Evolutionary conservation across 1,140 invertebrate species (phyloP).

Genomic region (Galendromus occidentalis): DNA sequence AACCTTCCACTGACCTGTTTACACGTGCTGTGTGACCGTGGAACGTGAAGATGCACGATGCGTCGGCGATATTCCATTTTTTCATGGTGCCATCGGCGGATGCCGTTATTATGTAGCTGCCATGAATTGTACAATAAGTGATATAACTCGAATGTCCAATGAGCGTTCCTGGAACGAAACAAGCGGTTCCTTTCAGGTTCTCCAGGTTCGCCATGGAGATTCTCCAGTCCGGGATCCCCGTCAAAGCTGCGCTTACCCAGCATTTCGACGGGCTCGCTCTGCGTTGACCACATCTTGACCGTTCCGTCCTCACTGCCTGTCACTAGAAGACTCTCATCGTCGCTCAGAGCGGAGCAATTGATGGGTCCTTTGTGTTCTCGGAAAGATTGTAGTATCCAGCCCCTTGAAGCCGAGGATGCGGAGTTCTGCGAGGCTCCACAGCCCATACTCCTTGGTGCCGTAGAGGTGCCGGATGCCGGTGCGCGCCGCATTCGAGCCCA

Average conservation of each 20-base stretch:
- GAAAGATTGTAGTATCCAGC: neutral
- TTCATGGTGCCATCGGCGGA: constrained; percentile 34
- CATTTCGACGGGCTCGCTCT: constrained; percentile 32
- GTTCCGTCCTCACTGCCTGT: constrained; percentile 36
- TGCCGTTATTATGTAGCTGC: constrained; percentile 34
- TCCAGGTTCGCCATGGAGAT: neutral
- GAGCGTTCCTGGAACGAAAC: neutral
- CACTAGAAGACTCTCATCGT: constrained; percentile 34
- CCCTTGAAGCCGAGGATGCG: neutral
- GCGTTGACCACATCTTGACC: constrained; percentile 33
- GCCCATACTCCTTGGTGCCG: constrained; percentile 8
- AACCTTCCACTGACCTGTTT: constrained; percentile 18
- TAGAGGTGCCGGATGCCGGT: neutral
- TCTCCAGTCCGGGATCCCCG: too few species aligned
- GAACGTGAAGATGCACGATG: constrained; percentile 31
- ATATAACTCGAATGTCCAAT: constrained; percentile 34
- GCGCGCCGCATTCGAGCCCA: constrained; percentile 2
- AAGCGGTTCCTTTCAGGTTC: too few species aligned
- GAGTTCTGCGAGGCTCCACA: neutral
- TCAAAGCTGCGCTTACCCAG: constrained; percentile 24
- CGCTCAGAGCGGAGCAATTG: constrained; percentile 36
- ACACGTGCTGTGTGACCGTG: constrained; percentile 32
- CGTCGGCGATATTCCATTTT: constrained; percentile 36
- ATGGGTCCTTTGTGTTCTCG: constrained; percentile 24
- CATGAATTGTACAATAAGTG: constrained; percentile 32